Evolutionary conservation across 2,888 invertebrate genomes (phyloP).

Genomic region (Pristionchus maxplancki): DNA sequence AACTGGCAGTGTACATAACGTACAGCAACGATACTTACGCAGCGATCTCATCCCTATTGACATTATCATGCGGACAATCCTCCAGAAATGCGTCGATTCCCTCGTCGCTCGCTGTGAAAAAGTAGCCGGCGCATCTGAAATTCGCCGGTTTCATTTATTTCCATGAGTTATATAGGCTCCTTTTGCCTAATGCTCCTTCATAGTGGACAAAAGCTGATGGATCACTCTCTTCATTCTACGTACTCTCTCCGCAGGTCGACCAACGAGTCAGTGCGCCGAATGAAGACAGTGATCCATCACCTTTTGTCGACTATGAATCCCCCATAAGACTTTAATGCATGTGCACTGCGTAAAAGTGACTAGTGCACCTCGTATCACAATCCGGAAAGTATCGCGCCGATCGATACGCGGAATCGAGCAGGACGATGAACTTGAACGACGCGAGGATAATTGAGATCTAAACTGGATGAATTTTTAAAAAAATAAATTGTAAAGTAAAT

Average conservation of each 20-base stretch:
- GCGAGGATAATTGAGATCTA: not conserved
- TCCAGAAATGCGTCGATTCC: not conserved
- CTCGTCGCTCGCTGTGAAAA: not conserved
- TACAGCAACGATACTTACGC: not conserved
- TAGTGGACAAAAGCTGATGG: too few species aligned
- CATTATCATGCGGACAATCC: not conserved
- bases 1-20: too few species aligned
- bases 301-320: too few species aligned
- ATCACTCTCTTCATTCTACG: too few species aligned
- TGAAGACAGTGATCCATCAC: too few species aligned
- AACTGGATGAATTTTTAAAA: not conserved
- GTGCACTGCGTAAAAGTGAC: too few species aligned
- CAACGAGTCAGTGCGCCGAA: too few species aligned
- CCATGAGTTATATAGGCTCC: too few species aligned
- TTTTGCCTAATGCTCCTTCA: too few species aligned
- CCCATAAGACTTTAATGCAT: too few species aligned
- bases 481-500: not conserved
- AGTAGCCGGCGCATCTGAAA: not conserved
- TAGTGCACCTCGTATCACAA: not conserved
- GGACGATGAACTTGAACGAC: not conserved
- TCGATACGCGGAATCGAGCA: not conserved
- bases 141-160: too few species aligned
- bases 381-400: not conserved
- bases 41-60: not conserved
- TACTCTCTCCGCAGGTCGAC: too few species aligned